Conservation (phyloP, 2,113 vertebrate species). For the Anarhynchus alexandrinus region DNA sequence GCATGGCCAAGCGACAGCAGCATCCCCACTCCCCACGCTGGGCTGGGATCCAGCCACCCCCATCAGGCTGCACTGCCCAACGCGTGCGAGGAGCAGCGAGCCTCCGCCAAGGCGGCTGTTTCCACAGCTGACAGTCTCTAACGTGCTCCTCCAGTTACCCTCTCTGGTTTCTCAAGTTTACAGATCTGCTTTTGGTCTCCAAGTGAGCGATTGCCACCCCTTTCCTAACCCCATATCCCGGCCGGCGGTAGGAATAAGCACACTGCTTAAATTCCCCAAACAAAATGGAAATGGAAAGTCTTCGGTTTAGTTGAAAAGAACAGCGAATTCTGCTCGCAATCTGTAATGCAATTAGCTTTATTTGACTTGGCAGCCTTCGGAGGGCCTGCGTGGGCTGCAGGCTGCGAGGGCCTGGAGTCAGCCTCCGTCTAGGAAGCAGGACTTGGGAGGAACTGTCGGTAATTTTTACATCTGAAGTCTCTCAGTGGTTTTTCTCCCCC, state of each 20-base stretch:
- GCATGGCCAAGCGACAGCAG: rapidly evolving
- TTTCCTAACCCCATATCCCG: conserved; percentile 43
- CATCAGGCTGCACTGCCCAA: rapidly evolving
- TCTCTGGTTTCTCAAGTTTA: conserved; percentile 64
- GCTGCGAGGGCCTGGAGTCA: conserved; percentile 26
- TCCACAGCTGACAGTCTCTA: background rate
- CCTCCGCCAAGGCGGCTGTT: background rate
- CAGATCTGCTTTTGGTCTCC: conserved; percentile 55
- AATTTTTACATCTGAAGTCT: conserved; percentile 20
- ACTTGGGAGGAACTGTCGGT: conserved; percentile 36
- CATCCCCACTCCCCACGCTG: rapidly evolving
- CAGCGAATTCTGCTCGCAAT: conserved; percentile 76
- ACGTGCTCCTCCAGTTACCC: conserved; percentile 24
- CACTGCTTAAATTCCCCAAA: background rate
- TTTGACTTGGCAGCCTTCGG: conserved; percentile 73
- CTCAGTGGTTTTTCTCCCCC: background rate
- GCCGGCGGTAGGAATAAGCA: background rate
- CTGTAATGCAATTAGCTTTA: conserved; percentile 79
- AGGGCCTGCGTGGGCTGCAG: conserved; percentile 70
- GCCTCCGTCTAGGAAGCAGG: conserved; percentile 8
- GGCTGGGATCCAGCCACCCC: background rate
- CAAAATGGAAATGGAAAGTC: conserved; percentile 70
- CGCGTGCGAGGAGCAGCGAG: background rate
- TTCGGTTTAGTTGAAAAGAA: conserved; percentile 76
- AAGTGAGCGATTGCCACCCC: background rate